Conservation (phyloP, 2,888 invertebrate genomes). For the Eupithecia inturbata region DNA sequence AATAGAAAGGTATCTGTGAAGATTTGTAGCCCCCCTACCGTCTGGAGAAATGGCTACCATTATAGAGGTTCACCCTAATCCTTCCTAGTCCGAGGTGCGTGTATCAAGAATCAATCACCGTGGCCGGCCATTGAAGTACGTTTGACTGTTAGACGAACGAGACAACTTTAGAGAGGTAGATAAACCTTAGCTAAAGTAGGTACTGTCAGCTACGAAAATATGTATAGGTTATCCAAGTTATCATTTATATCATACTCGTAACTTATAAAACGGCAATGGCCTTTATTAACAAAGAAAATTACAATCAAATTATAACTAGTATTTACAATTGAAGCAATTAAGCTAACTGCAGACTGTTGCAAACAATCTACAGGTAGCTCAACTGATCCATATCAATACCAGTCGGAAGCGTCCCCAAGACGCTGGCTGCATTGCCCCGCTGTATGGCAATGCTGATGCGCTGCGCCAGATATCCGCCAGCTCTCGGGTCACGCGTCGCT, state of each 20-base stretch:
- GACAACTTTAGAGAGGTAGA: background rate
- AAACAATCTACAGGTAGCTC: no score
- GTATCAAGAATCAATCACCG: slow-evolving; percentile 56
- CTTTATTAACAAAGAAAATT: no score
- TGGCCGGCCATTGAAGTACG: background rate
- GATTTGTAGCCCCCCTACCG: slow-evolving; percentile 41
- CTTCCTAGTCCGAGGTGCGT: slow-evolving; percentile 51
- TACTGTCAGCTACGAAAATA: background rate
- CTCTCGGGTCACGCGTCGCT: no score
- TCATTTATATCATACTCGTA: background rate
- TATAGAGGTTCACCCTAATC: slow-evolving; percentile 53
- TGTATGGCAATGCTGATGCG: no score
- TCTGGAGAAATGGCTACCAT: slow-evolving; percentile 53
- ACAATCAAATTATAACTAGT: no score
- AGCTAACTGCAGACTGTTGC: no score
- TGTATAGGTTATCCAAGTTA: background rate
- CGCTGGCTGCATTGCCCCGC: no score
- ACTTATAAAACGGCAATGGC: no score
- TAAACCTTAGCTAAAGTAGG: background rate
- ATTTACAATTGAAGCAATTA: no score
- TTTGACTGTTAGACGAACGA: background rate
- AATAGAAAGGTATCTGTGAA: slow-evolving; percentile 20
- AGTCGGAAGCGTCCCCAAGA: no score
- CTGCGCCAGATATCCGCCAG: no score
- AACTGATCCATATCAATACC: no score